phyloP scores from a whole-genome alignment of 2,113 vertebrate species.

The Crotalus horridus region DNA sequence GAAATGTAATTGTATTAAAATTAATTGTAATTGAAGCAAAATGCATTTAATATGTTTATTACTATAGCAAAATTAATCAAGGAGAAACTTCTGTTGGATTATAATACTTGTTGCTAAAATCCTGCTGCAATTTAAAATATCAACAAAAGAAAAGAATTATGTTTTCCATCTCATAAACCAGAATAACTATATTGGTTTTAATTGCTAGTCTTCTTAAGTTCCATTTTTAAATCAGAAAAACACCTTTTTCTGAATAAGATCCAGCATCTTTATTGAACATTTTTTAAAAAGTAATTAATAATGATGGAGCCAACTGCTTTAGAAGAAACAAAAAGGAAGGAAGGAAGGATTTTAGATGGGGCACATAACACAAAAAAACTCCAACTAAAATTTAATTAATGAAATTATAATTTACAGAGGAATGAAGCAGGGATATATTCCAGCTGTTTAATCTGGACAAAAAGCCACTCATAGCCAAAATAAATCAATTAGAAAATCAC shows the following conservation, averaged over 20 bases:
- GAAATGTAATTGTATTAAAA: not conserved
- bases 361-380: not conserved
- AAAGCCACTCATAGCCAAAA: not conserved
- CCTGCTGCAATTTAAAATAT: slow-evolving; percentile 1
- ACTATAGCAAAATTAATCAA: not conserved
- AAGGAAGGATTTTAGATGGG: not conserved
- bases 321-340: not conserved
- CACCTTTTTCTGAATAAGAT: not conserved
- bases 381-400: not conserved
- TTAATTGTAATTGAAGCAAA: not conserved
- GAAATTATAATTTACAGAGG: not conserved
- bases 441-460: not conserved
- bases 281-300: not conserved
- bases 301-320: not conserved
- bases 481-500: not conserved
- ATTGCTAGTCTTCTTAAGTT: not conserved
- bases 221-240: slow-evolving; percentile 16
- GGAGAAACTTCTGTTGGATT: not conserved
- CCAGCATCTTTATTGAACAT: not conserved
- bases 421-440: not conserved
- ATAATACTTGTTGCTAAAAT: not conserved
- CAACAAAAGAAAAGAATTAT: not conserved
- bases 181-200: not conserved
- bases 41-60: not conserved
- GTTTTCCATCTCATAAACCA: slow-evolving; percentile 26